Evolutionary conservation across 1,140 invertebrate genomes (phyloP), one percentile per base, ranked within the genome.

Genomic region (Sitobion miscanthi): DNA sequence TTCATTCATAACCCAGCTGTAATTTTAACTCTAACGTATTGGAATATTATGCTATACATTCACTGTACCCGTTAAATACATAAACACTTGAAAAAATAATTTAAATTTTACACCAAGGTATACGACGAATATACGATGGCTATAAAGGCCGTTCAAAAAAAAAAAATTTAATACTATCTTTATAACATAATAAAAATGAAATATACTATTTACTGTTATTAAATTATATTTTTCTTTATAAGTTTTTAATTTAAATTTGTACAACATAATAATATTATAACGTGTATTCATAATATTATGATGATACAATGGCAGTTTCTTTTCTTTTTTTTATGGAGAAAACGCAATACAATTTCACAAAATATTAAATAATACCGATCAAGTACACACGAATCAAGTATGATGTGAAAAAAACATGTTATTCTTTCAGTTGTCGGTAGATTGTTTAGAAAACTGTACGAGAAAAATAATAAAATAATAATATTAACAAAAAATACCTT

Each of bases 11-110:
- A 85, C 38, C 83, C 62, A 77, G 62, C 62, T 77, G 62, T 77
- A 77, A 77, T 77, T 77, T 77, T 77, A 77, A 77, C 62, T 77
- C n/a, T 77, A 20, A 77, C 62, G n/a, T 77, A 77, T 77, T 77
- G 62, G 62, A 77, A 77, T 77, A n/a, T 77, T 77, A 77, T 77
- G n/a, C 62, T 77, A 77, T 77, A 17, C 62, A 35, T 77, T 77
- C n/a, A 77, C 62, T n/a, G n/a, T 77, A 17, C 30, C 62, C 4
- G 14, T n/a, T 77, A 77, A 77, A 77, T 77, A 14, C 62, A 77
- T n/a, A 77, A 77, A 77, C n/a, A 77, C 62, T 77, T 77, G 30
- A 7, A n/a, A 35, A 77, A 77, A 77, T 77, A 77, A 77, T 77
- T 77, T 77, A n/a, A n/a, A n/a, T 77, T n/a, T n/a, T n/a, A 77